phyloP scores from a whole-genome alignment of 2,888 invertebrate species.

The Sepiola atlantica region DNA sequence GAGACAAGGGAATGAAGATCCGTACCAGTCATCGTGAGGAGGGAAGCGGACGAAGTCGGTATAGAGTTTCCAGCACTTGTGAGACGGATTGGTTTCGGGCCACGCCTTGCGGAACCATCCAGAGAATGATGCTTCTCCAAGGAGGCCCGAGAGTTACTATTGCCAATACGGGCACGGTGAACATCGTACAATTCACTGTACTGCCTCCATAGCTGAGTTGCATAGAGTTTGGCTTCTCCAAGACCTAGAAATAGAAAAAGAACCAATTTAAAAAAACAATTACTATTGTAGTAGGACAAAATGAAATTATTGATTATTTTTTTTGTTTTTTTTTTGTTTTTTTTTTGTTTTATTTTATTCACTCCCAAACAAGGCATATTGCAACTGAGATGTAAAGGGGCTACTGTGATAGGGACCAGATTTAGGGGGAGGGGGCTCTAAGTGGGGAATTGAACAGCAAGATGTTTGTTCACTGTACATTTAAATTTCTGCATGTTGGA shows the following conservation, averaged over 20 bases:
- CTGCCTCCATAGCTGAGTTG: constrained; percentile 58
- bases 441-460: too few relatives aligned
- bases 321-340: too few relatives aligned
- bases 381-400: too few relatives aligned
- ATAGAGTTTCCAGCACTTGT: not conserved
- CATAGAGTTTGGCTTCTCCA: constrained; percentile 59
- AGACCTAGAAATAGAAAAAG: constrained; percentile 40
- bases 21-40: not conserved
- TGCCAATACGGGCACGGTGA: constrained; percentile 58
- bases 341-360: too few relatives aligned
- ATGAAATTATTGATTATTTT: too few relatives aligned
- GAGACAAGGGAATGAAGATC: not conserved
- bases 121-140: constrained; percentile 42
- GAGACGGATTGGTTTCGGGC: not conserved
- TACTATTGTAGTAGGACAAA: too few relatives aligned
- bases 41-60: not conserved
- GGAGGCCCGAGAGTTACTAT: constrained; percentile 50
- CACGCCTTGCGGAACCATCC: not conserved
- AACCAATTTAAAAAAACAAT: not conserved
- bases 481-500: too few relatives aligned
- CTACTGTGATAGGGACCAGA: too few relatives aligned
- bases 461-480: too few relatives aligned
- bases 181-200: constrained; percentile 59
- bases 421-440: too few relatives aligned
- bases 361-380: too few relatives aligned